Base-by-base conservation (phyloP, 2,113 vertebrate species). In the Ammodytes marinus region DNA sequence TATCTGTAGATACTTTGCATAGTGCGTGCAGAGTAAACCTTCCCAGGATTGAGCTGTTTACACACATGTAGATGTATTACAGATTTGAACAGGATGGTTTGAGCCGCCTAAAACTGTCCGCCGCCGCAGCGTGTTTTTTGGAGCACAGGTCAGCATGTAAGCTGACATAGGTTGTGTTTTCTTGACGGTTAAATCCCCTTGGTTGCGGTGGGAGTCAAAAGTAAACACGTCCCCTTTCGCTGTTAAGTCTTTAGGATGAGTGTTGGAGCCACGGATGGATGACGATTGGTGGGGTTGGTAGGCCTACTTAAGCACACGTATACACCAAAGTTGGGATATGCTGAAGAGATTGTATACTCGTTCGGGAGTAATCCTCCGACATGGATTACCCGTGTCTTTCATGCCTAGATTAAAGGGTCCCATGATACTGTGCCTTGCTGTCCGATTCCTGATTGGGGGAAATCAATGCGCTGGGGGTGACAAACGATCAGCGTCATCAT, bases 341-440 rank as follows among this genome's bases (percentile, higher is more conserved):
- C 6, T 27, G 50, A 81, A 63, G 79, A 72, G 80, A 59, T 27
- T 27, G 80, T 86, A 82, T 76, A 75, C 71, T 82, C 27, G 80
- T 81, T 85, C 12, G 50, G 50, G 75, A 77, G 83, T 92, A 92
- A 92, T 92, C 90, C 90, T 74, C 80, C 82, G 83, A 55, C 80
- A 59, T 74, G 91, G 91, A 93, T 95, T 94, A 94, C 88, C 77
- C 64, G 8, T 80, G 86, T 92, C 88, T 89, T 82, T 93, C 89
- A 84, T 88, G 90, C 67, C 27, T 70, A 88, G 89, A 92, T 92
- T 90, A 91, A 90, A 89, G 79, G 67, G 55, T 83, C 86, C 85
- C 86, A 82, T 88, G 84, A 89, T 83, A 86, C 69, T 74, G 43
- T 69, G 71, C 58, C 13, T 27, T 49, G 42, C 72, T 8, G 40